These are phyloP conservation scores for Hydrochoerus hydrochaeris DNA, from an alignment of 2,113 vertebrate species.

Conservation along the genomic window DNA sequence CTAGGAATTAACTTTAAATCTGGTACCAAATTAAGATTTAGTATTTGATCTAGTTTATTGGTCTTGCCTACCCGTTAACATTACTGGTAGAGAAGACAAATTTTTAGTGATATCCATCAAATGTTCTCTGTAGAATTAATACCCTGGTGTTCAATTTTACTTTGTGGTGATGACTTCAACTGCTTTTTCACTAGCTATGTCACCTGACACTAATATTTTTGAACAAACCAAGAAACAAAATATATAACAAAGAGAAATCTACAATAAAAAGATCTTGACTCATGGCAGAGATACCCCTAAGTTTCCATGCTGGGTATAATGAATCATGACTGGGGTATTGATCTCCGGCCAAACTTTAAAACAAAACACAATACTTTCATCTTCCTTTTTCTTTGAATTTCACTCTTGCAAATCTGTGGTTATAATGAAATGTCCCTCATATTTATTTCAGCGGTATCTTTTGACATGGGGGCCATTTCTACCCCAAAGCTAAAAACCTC, in stretches of 20 bases:
- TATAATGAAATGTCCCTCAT: slow-evolving; percentile 74
- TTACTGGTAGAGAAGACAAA: slow-evolving; percentile 26
- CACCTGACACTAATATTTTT: slow-evolving; percentile 69
- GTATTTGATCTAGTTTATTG: neutral
- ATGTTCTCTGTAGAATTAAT: neutral
- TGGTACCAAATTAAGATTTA: neutral
- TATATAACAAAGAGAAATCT: slow-evolving; percentile 80
- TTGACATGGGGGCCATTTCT: slow-evolving; percentile 45
- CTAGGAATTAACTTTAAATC: neutral
- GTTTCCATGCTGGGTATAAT: slow-evolving; percentile 83
- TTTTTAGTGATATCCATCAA: neutral
- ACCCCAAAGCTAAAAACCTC: slow-evolving; percentile 56
- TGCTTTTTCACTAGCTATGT: slow-evolving; percentile 55
- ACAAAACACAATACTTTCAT: slow-evolving; percentile 81
- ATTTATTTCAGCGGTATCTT: slow-evolving; percentile 74
- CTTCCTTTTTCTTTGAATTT: slow-evolving; percentile 82
- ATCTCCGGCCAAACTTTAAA: slow-evolving; percentile 74
- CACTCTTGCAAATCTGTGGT: slow-evolving; percentile 76
- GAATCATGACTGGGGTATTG: slow-evolving; percentile 82
- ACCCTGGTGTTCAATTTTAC: neutral
- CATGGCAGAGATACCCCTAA: slow-evolving; percentile 79
- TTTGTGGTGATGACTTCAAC: slow-evolving; percentile 50
- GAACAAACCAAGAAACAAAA: slow-evolving; percentile 79
- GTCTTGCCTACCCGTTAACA: neutral
- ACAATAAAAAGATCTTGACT: slow-evolving; percentile 83